Base-by-base conservation (phyloP, 1,140 invertebrate genomes). In the Drosophila busckii region DNA sequence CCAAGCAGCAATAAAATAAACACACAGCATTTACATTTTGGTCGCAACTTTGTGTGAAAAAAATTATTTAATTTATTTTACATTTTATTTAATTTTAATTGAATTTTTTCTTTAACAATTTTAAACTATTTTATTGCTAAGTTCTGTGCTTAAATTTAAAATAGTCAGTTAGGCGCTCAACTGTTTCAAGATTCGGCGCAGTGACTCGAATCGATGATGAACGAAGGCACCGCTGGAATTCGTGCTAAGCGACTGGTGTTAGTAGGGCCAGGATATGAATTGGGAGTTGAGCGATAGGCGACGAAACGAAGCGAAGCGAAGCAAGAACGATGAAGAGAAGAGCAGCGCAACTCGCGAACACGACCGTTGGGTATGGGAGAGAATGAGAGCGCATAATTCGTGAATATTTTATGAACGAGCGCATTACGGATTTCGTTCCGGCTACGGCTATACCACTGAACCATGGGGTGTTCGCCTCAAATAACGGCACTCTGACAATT, bases 371-470 rank as follows among this genome's bases (percentile, higher is more conserved):
- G 56, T 56, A 63, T 58, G 37, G 32, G 73, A 41, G 69, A 66
- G 80, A 84, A 62, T 61, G 80, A 80, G 80, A 70, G 69, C 80
- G 69, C 67, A 49, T 53, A 83, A 84, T 84, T 84, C 80, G 80
- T 84, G 65, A 84, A 84, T 84, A 78, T 80, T 84, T 84, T 31
- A 84, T 84, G 59, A 84, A 73, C 76, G 70, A 82, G 42, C 46
- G 37, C 44, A 44, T 45, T 56, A 60, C 44, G 44, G 63, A 53
- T 49, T 29, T 58, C 66, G 54, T 56, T 62, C 70, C 52, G 55
- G 63, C 62, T 49, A 37, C 17, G 55, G 55, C 55, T 46, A 59
- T 31, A 37, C n/a, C n/a, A n/a, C n/a, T n/a, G n/a, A n/a, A n/a
- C n/a, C n/a, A 7, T 41, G 32, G 45, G 29, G 45, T 49, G 17